A percentile compares a stretch with the other conserved stretches of the same genome.
phyloP scores from a whole-genome alignment of 1,140 invertebrate genomes.

The Rhyacophila brunnea region DNA sequence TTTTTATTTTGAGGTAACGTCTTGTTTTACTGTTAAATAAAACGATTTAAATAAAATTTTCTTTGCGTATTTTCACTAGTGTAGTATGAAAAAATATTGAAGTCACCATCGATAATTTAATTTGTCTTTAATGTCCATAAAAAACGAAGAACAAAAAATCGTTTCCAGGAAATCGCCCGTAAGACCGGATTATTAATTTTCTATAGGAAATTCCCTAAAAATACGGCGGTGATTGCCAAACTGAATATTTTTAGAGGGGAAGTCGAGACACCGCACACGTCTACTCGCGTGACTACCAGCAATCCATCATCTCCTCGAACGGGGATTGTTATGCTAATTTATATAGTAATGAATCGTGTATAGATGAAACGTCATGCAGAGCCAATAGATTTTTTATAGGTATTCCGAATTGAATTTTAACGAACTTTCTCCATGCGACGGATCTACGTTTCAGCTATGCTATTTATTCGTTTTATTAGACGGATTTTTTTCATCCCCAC shows the following conservation, averaged over 20 bases:
- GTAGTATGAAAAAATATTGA: too few relatives aligned
- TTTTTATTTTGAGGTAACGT: too few relatives aligned
- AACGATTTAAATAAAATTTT: too few relatives aligned
- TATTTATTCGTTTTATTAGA: background rate
- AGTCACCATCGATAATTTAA: too few relatives aligned
- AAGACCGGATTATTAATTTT: constrained; percentile 12
- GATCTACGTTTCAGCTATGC: constrained; percentile 20
- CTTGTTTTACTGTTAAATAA: too few relatives aligned
- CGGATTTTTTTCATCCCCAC: too few relatives aligned
- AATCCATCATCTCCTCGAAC: constrained; percentile 29
- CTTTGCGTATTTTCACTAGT: too few relatives aligned
- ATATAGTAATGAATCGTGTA: constrained; percentile 35
- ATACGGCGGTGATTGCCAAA: constrained; percentile 6
- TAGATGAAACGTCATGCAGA: constrained; percentile 30
- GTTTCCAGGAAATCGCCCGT: too few relatives aligned
- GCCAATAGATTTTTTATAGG: constrained; percentile 29
- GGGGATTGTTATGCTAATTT: constrained; percentile 34
- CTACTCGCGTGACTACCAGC: constrained; percentile 23
- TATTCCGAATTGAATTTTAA: constrained; percentile 30
- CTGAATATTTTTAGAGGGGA: background rate
- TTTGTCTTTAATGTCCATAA: too few relatives aligned
- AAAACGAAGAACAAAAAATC: too few relatives aligned
- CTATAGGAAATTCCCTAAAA: constrained; percentile 12
- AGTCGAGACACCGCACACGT: background rate
- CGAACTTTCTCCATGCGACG: constrained; percentile 9